These are phyloP conservation scores for Platichthys stellatus DNA, from an alignment of 2,113 vertebrate genomes.

Conservation along the genomic window DNA sequence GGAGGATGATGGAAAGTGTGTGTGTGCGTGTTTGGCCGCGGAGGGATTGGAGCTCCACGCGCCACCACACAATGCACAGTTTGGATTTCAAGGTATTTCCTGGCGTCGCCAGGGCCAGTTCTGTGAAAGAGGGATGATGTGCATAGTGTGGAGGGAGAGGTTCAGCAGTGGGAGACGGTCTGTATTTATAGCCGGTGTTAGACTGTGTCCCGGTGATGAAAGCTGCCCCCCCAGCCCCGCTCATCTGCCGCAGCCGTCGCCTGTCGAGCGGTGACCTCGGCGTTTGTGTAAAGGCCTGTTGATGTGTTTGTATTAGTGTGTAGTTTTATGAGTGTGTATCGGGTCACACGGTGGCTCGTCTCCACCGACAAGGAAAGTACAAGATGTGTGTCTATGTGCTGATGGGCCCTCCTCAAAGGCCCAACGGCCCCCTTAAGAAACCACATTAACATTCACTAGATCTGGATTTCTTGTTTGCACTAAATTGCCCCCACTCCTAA, in stretches of 20 bases:
- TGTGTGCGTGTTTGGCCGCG: neutral
- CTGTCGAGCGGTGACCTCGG: conserved; percentile 1
- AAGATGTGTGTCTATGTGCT: no score
- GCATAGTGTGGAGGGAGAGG: conserved; percentile 46
- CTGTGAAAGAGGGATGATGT: conserved; percentile 73
- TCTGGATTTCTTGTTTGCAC: no score
- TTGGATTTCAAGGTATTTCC: conserved; percentile 67
- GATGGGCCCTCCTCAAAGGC: no score
- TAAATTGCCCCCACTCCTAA: no score
- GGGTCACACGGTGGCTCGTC: conserved; percentile 10
- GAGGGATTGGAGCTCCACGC: conserved; percentile 8
- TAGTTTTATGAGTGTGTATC: conserved; percentile 15
- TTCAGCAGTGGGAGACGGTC: conserved; percentile 29
- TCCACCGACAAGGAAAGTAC: neutral
- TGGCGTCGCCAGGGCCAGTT: conserved; percentile 58
- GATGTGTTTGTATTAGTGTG: conserved; percentile 34
- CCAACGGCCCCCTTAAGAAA: no score
- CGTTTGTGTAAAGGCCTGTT: conserved; percentile 24
- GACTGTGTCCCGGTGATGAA: conserved; percentile 69
- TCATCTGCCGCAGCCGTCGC: conserved; percentile 50
- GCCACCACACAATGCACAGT: conserved; percentile 41
- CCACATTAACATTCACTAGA: no score
- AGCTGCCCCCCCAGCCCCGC: conserved; percentile 55
- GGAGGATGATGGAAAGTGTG: conserved; percentile 40
- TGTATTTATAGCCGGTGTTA: conserved; percentile 79